Evolutionary conservation across 2,888 invertebrate genomes (phyloP).

Genomic region (Dastarcus helophoroides): DNA sequence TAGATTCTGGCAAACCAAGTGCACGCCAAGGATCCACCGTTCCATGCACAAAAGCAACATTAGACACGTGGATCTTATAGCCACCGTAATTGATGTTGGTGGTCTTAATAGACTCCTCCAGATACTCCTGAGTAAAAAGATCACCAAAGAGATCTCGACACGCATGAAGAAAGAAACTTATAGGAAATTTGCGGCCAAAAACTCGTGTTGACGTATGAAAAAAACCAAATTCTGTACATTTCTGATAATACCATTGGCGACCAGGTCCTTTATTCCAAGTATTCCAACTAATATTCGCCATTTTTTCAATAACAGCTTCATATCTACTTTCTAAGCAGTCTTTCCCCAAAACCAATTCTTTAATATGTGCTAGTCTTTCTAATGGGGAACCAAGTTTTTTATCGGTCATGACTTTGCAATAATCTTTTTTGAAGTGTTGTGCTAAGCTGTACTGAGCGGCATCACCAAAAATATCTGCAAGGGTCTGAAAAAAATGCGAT

Average conservation of each 20-base stretch:
- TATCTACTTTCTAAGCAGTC: constrained; percentile 80
- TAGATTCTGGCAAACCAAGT: constrained; percentile 54
- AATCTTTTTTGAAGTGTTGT: constrained; percentile 58
- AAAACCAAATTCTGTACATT: constrained; percentile 93
- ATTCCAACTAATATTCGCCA: constrained; percentile 57
- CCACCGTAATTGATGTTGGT: constrained; percentile 78
- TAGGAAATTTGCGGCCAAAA: constrained; percentile 66
- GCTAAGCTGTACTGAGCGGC: constrained; percentile 82
- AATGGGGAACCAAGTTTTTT: constrained; percentile 48
- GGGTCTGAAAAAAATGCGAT: constrained; percentile 66
- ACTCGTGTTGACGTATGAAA: constrained; percentile 72
- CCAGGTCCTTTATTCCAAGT: constrained; percentile 51
- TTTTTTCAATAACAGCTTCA: constrained; percentile 55
- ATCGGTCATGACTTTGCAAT: constrained; percentile 65
- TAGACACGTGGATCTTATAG: constrained; percentile 52
- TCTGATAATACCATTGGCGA: constrained; percentile 92
- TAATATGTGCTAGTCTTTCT: constrained; percentile 62
- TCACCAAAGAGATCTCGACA: constrained; percentile 74
- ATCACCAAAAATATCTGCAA: constrained; percentile 79
- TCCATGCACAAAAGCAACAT: constrained; percentile 79
- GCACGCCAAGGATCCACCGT: constrained; percentile 85
- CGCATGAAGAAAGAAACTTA: constrained; percentile 68
- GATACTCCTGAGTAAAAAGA: constrained; percentile 51
- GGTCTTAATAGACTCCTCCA: constrained; percentile 50
- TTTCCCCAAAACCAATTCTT: constrained; percentile 54